A percentile compares a stretch with the other conserved stretches of the same genome.
These are phyloP conservation scores for Physeter macrocephalus DNA, from an alignment of 2,113 vertebrate genomes.

Conservation along the genomic window DNA sequence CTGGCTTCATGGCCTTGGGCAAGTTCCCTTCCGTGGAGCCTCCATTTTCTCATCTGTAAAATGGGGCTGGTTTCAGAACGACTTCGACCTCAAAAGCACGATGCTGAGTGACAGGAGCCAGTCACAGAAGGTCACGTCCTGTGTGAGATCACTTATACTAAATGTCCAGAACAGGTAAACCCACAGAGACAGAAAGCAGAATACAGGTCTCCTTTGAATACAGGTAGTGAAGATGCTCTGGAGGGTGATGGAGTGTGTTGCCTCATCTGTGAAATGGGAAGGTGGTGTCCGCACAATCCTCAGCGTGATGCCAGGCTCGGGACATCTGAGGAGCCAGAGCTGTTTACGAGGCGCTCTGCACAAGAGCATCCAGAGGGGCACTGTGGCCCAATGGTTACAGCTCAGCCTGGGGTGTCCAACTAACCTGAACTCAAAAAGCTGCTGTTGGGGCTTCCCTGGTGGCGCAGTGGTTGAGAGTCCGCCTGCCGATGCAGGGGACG, in stretches of 20 bases:
- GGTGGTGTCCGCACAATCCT: background rate
- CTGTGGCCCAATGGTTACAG: background rate
- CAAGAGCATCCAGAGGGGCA: background rate
- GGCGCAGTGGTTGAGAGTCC: too few relatives aligned
- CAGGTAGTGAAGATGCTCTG: background rate
- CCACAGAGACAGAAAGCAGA: too few relatives aligned
- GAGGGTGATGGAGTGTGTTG: too few relatives aligned
- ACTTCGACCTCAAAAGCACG: background rate
- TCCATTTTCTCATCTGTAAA: too few relatives aligned
- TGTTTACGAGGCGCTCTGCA: fast-evolving
- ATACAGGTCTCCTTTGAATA: fast-evolving
- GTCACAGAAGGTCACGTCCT: background rate
- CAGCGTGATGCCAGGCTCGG: fast-evolving
- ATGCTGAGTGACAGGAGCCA: too few relatives aligned
- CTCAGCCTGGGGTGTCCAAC: background rate
- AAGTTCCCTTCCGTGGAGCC: too few relatives aligned
- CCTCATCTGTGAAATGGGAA: background rate
- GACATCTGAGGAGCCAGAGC: background rate
- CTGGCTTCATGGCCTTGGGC: background rate
- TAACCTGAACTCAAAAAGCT: background rate
- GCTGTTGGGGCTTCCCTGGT: background rate
- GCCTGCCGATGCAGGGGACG: too few relatives aligned
- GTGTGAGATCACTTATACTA: fast-evolving
- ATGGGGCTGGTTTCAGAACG: too few relatives aligned
- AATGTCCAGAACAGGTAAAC: background rate